A percentile compares a stretch with the other conserved stretches of the same genome.
Conservation (phyloP, 2,888 invertebrate species). For the Petrophora chlorosata region DNA sequence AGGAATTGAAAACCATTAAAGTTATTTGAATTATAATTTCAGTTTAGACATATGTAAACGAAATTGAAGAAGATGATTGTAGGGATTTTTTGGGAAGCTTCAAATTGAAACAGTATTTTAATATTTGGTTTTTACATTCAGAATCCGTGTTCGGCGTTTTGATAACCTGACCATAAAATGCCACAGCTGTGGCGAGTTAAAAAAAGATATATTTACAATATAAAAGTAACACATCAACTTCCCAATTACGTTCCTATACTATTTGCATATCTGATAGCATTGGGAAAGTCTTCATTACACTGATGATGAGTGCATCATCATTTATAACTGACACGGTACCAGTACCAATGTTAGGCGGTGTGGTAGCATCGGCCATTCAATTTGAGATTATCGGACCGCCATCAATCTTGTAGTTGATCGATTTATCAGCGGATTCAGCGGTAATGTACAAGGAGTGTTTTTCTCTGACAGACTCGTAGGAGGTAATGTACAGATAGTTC, state of each 20-base stretch:
- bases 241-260: slow-evolving; percentile 22
- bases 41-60: no score
- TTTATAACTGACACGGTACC: slow-evolving; percentile 58
- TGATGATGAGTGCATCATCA: slow-evolving; percentile 40
- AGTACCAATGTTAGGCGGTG: slow-evolving; percentile 26
- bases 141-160: no score
- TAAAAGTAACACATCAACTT: slow-evolving; percentile 9
- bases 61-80: no score
- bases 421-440: slow-evolving; percentile 25
- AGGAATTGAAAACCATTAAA: no score
- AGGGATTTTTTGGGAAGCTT: no score
- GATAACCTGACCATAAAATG: no score
- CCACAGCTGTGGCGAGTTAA: not conserved
- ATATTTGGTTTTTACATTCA: no score
- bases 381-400: slow-evolving; percentile 46
- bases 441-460: slow-evolving; percentile 21
- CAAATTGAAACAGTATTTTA: no score
- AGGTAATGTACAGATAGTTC: no score
- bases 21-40: no score
- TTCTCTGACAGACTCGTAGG: not conserved
- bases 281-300: slow-evolving; percentile 31
- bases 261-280: slow-evolving; percentile 38
- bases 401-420: slow-evolving; percentile 40
- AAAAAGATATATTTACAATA: no score
- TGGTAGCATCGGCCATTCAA: slow-evolving; percentile 45